Base-by-base conservation (phyloP, 2,113 vertebrate genomes). In the Hemicordylus capensis region DNA sequence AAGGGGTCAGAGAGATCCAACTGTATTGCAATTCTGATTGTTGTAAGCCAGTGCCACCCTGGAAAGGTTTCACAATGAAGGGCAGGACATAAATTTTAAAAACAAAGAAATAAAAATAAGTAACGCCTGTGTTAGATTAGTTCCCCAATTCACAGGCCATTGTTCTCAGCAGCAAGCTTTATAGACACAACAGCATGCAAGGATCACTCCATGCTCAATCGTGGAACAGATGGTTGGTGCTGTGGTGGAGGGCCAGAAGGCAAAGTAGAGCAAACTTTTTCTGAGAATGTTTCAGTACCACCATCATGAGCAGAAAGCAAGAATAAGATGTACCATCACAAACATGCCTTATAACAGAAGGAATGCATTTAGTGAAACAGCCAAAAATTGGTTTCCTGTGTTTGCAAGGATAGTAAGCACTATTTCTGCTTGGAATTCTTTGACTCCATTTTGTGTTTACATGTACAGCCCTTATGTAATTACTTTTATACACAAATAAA, bases 301-400 rank as follows among this genome's bases (percentile, higher is more conserved):
- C 44, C 79, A 51, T 66, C 58, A 73, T 70, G 61, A 83, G 54
- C 54, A 83, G 66, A 85, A 85, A 70, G 39, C 64, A 37, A 19
- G 54, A 72, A 79, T 79, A 78, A 85, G 76, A 79, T 79, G 42
- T 79, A 79, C 83, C 76, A 37, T 85, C 76, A 85, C 76, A 79
- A 70, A 85, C 54, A 70, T 79, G 84, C 76, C 83, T 85, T 85
- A 24, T 77, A 64, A 85, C 76, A 85, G 84, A 85, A 70, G 66
- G 76, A 79, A 59, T 73, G 76, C 76, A 79, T 66, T 85, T 85
- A 79, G 28, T 26, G 54, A 48, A 63, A 85, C 66, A 85, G 66
- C 66, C 82, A 84, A 76, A 84, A 56, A 66, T 67, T 66, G 34
- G 82, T 79, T 78, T 69, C 63, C 84, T 83, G 46, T 69, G 24